phyloP scores from a whole-genome alignment of 2,888 invertebrate species.

The Diplolepis rosae region DNA sequence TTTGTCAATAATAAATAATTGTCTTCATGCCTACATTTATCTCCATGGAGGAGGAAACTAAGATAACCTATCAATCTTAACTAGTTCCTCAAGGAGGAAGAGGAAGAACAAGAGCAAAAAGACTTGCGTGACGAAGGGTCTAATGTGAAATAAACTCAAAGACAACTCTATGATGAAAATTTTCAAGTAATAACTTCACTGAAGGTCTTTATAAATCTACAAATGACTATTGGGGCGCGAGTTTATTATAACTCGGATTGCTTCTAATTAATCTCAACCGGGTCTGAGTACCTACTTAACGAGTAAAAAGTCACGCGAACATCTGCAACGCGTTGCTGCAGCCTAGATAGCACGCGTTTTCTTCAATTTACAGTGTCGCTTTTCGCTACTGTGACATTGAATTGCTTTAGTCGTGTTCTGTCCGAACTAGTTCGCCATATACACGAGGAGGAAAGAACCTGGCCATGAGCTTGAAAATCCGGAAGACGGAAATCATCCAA shows the following conservation, averaged over 20 bases:
- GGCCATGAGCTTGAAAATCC: conserved; percentile 22
- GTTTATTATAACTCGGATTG: conserved; percentile 29
- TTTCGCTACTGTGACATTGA: conserved; percentile 29
- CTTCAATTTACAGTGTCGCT: conserved; percentile 24
- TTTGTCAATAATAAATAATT: too few species aligned
- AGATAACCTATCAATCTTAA: too few species aligned
- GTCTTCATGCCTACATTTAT: too few species aligned
- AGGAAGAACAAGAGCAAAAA: too few species aligned
- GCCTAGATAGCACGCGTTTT: conserved; percentile 24
- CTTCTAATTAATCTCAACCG: conserved; percentile 25
- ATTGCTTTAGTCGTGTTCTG: neutral
- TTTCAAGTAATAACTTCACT: conserved; percentile 9
- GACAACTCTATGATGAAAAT: neutral
- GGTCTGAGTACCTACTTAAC: conserved; percentile 7
- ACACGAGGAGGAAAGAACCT: neutral
- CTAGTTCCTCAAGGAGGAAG: too few species aligned
- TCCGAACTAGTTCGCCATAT: neutral
- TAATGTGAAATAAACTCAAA: neutral
- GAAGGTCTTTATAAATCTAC: neutral
- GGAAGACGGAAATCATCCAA: conserved; percentile 4
- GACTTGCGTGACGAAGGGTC: neutral
- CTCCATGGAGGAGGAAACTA: too few species aligned
- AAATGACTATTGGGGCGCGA: conserved; percentile 20
- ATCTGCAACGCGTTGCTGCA: conserved; percentile 24
- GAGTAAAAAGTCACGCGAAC: conserved; percentile 26